phyloP scores from a whole-genome alignment of 2,797 vertebrate genomes.

The Phrynocephalus vlangalii region DNA sequence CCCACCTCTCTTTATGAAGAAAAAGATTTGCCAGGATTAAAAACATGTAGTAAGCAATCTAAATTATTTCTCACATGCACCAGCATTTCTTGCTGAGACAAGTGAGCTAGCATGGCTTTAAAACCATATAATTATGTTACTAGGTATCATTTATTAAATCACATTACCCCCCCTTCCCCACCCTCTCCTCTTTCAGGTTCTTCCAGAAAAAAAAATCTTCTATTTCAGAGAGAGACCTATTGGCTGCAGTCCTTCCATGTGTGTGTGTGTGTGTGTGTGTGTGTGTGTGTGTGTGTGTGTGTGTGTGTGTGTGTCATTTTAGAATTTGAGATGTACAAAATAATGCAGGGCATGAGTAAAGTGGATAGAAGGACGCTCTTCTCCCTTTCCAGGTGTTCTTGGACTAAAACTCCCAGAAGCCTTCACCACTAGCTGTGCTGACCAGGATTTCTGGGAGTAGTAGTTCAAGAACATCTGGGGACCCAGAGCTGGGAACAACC shows the following conservation, averaged over 20 bases:
- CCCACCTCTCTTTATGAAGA: constrained; percentile 64
- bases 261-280: not conserved
- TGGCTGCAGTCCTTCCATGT: constrained; percentile 50
- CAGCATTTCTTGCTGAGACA: constrained; percentile 68
- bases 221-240: constrained; percentile 46
- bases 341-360: no score
- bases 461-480: no score
- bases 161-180: constrained; percentile 66
- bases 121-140: constrained; percentile 75
- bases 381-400: no score
- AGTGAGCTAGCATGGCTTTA: constrained; percentile 68
- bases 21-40: constrained; percentile 66
- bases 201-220: constrained; percentile 59
- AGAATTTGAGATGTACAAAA: no score
- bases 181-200: constrained; percentile 71
- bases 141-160: constrained; percentile 71
- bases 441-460: no score
- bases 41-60: constrained; percentile 65
- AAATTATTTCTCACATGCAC: constrained; percentile 67
- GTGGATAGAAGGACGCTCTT: no score
- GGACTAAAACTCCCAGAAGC: no score
- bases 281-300: not conserved
- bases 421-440: no score
- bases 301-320: not conserved
- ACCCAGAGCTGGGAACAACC: no score